Conservation (phyloP, 1,140 invertebrate genomes). For the Paramacrobiotus metropolitanus region DNA sequence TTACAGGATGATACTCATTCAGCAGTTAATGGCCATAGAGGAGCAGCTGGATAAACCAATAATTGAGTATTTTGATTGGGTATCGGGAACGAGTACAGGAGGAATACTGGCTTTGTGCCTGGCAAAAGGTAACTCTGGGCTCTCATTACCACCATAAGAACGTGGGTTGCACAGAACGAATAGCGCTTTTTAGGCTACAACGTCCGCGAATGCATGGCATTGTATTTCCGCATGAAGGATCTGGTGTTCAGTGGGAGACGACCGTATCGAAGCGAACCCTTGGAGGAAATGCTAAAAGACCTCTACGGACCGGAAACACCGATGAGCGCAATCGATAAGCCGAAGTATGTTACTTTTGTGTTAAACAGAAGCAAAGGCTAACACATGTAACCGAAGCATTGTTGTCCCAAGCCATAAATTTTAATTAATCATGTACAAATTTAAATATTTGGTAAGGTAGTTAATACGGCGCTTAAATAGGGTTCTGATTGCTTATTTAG, state of each 20-base stretch:
- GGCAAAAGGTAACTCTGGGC: slow-evolving; percentile 20
- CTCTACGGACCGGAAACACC: slow-evolving; percentile 56
- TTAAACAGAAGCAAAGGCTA: too few relatives aligned
- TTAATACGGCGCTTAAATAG: too few relatives aligned
- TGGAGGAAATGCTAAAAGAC: slow-evolving; percentile 66
- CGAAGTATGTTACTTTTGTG: too few relatives aligned
- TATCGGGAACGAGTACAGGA: slow-evolving; percentile 87
- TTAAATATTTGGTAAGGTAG: too few relatives aligned
- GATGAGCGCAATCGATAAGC: slow-evolving; percentile 60
- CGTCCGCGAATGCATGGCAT: slow-evolving; percentile 33
- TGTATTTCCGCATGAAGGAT: slow-evolving; percentile 81
- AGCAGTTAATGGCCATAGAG: slow-evolving; percentile 63
- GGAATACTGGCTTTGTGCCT: slow-evolving; percentile 65
- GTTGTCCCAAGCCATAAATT: too few relatives aligned
- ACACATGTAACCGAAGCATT: too few relatives aligned
- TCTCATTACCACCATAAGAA: neutral
- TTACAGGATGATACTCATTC: slow-evolving; percentile 61
- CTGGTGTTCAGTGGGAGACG: slow-evolving; percentile 59
- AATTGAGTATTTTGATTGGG: slow-evolving; percentile 73
- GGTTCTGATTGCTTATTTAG: too few relatives aligned
- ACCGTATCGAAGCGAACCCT: slow-evolving; percentile 56
- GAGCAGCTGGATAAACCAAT: slow-evolving; percentile 38
- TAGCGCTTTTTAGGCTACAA: slow-evolving; percentile 23
- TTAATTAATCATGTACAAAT: too few relatives aligned
- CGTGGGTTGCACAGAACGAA: neutral